These are phyloP conservation scores for Sebastes baramenuke DNA, from an alignment of 2,797 vertebrate genomes.

Conservation along the genomic window DNA sequence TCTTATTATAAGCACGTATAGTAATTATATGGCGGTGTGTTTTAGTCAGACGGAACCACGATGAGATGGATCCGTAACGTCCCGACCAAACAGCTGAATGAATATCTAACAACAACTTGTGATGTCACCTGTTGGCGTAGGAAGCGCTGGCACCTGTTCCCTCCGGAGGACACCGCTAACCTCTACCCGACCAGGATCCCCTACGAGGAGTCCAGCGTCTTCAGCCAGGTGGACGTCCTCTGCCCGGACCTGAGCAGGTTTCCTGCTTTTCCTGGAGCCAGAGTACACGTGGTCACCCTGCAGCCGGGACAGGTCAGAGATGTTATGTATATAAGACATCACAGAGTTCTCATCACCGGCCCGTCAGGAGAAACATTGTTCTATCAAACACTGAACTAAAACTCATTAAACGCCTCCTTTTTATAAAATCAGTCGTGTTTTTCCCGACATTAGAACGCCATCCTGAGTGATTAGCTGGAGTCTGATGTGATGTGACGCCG, in stretches of 20 bases:
- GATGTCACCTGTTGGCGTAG: slow-evolving; percentile 66
- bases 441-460: not conserved
- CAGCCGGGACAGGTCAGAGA: slow-evolving; percentile 91
- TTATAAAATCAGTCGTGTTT: not conserved
- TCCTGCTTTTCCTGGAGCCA: slow-evolving; percentile 83
- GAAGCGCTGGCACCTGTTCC: slow-evolving; percentile 95
- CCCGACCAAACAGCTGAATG: too few species aligned
- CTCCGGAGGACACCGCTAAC: slow-evolving; percentile 87
- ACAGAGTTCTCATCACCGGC: too few species aligned
- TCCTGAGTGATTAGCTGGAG: not conserved
- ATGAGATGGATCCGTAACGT: not conserved
- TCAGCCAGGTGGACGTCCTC: slow-evolving; percentile 90
- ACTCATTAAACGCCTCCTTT: not conserved
- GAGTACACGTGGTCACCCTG: slow-evolving; percentile 85
- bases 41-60: too few species aligned
- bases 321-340: too few species aligned
- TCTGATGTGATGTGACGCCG: slow-evolving; percentile 1
- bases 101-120: too few species aligned
- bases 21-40: too few species aligned
- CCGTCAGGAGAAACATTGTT: too few species aligned
- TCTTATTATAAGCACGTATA: too few species aligned
- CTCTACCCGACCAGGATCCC: slow-evolving; percentile 97
- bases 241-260: slow-evolving; percentile 86
- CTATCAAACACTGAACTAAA: not conserved
- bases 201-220: slow-evolving; percentile 97